phyloP scores from a whole-genome alignment of 2,888 invertebrate genomes.

The Tipula lateralis region DNA sequence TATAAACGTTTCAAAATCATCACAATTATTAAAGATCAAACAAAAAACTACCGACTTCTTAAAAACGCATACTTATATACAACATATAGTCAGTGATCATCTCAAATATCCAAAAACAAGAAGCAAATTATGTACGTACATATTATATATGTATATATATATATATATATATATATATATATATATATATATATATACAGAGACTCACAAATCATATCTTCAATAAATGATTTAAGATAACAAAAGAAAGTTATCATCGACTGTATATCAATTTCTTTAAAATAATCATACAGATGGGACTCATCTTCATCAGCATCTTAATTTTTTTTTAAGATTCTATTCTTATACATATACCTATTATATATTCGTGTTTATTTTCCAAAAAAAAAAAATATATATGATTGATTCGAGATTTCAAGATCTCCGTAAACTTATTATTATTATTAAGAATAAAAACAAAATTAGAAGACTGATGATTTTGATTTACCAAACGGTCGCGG shows the following conservation, averaged over 20 bases:
- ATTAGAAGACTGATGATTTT: background rate
- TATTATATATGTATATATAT: background rate
- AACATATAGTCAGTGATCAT: background rate
- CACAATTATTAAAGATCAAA: background rate
- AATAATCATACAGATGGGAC: background rate
- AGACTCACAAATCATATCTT: background rate
- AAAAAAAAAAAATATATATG: background rate
- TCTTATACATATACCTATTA: background rate
- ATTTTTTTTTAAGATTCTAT: background rate
- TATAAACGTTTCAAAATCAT: background rate
- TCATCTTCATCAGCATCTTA: background rate
- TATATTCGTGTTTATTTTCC: background rate
- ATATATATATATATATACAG: background rate
- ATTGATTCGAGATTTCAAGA: slow-evolving; percentile 19
- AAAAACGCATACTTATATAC: background rate
- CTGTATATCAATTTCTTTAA: background rate
- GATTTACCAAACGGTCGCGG: background rate
- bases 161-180: too few species aligned
- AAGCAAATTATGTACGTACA: background rate
- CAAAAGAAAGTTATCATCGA: slow-evolving; percentile 24
- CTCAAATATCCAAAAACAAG: background rate
- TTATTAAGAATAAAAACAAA: background rate
- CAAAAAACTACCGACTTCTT: background rate
- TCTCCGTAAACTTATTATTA: background rate
- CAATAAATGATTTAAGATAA: slow-evolving; percentile 19